phyloP scores from a whole-genome alignment of 2,113 vertebrate species.

The Serilophus lunatus region DNA sequence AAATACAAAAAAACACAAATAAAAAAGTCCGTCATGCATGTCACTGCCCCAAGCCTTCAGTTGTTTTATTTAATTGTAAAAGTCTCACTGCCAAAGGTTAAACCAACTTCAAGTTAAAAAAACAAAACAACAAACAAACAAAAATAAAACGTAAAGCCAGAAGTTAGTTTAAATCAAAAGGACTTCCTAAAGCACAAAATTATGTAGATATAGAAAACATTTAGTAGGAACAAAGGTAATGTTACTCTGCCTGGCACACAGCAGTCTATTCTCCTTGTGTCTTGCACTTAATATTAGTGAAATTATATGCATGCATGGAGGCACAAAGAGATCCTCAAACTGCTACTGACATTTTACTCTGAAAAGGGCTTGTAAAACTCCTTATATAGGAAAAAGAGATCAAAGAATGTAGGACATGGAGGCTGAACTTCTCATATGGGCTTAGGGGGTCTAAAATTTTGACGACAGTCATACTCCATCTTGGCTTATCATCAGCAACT shows the following conservation, averaged over 20 bases:
- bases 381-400: not conserved
- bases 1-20: constrained; percentile 72
- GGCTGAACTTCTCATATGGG: not conserved
- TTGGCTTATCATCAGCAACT: not conserved
- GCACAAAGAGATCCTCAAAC: not conserved
- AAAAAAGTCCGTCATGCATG: constrained; percentile 71
- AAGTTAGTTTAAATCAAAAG: constrained; percentile 43
- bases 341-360: not conserved
- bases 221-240: constrained; percentile 51
- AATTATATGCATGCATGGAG: constrained; percentile 31
- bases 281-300: constrained; percentile 29
- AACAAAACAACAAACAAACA: not conserved
- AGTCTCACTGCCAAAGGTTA: not conserved
- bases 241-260: constrained; percentile 46
- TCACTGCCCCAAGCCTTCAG: constrained; percentile 65
- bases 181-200: not conserved
- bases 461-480: not conserved
- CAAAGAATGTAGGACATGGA: not conserved
- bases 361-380: not conserved
- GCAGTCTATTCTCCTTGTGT: not conserved
- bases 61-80: not conserved
- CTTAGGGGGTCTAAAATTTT: not conserved
- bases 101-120: not conserved
- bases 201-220: constrained; percentile 38
- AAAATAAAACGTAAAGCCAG: not conserved